Evolutionary conservation across 2,888 invertebrate species (phyloP).

Genomic region (Chydorus sphaericus): DNA sequence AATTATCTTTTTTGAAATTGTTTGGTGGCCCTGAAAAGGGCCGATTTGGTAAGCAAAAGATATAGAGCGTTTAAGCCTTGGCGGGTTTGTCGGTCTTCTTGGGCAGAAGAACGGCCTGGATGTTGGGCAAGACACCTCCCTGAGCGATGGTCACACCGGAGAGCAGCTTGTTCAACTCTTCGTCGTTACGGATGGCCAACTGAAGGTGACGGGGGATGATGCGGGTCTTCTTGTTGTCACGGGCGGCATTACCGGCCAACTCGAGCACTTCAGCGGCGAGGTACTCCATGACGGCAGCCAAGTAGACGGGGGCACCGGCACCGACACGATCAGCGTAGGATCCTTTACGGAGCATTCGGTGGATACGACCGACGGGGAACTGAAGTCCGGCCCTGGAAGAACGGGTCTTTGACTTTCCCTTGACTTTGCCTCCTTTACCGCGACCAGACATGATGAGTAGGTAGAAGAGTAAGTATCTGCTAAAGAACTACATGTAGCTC

Average conservation of each 20-base stretch:
- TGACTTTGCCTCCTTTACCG: slow-evolving; percentile 32
- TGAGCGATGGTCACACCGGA: too few species aligned
- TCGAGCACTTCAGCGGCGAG: slow-evolving; percentile 34
- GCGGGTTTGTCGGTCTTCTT: too few species aligned
- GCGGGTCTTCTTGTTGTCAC: slow-evolving; percentile 33
- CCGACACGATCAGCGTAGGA: slow-evolving; percentile 39
- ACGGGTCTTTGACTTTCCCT: slow-evolving; percentile 35
- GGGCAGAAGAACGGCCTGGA: too few species aligned
- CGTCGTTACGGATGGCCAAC: slow-evolving; percentile 33
- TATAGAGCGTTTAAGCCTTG: too few species aligned
- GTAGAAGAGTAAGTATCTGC: too few species aligned
- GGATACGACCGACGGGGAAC: slow-evolving; percentile 25
- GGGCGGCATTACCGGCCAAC: slow-evolving; percentile 34
- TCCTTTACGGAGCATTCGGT: slow-evolving; percentile 31
- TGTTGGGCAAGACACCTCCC: too few species aligned
- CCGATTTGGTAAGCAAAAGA: too few species aligned
- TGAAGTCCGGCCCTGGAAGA: slow-evolving; percentile 27
- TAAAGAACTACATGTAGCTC: too few species aligned
- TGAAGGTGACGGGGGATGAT: slow-evolving; percentile 33
- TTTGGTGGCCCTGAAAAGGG: too few species aligned
- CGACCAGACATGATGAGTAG: slow-evolving; percentile 32
- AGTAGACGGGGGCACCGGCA: slow-evolving; percentile 28
- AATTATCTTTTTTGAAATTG: too few species aligned
- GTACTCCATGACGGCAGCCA: slow-evolving; percentile 32
- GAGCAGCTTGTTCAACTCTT: slow-evolving; percentile 35